A percentile compares a stretch with the other conserved stretches of the same genome.
Evolutionary conservation across 2,113 vertebrate genomes (phyloP).

Genomic region (Paradoxurus hermaphroditus): DNA sequence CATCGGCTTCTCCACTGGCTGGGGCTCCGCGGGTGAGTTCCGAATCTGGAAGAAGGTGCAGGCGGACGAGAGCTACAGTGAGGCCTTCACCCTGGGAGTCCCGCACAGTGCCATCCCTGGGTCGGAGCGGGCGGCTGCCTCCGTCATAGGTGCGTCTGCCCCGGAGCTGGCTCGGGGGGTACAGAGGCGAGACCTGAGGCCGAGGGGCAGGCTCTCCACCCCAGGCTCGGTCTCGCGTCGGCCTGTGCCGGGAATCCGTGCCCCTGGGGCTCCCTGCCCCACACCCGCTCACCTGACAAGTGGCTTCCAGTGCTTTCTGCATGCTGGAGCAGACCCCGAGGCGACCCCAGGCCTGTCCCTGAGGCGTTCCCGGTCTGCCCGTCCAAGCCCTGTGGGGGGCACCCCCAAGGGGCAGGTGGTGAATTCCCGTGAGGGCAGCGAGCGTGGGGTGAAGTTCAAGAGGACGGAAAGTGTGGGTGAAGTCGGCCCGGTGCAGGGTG

Average conservation of each 20-base stretch:
- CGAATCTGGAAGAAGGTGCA: constrained; percentile 96
- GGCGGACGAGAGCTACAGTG: constrained; percentile 95
- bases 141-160: constrained; percentile 89
- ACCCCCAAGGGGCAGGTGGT: no score
- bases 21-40: constrained; percentile 95
- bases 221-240: not conserved
- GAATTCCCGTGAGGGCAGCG: not conserved
- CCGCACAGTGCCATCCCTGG: constrained; percentile 94
- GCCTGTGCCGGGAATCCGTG: not conserved
- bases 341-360: not conserved
- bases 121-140: constrained; percentile 91
- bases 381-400: not conserved
- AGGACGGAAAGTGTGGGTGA: not conserved
- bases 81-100: constrained; percentile 94
- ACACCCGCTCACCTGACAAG: not conserved
- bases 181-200: not conserved
- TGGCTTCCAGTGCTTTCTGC: not conserved
- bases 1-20: constrained; percentile 95
- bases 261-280: not conserved
- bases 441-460: not conserved
- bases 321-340: not conserved
- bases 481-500: not conserved
- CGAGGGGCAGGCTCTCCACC: not conserved
- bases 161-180: not conserved
- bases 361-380: not conserved